Evolutionary conservation across 2,888 invertebrate genomes (phyloP).

Genomic region (Carterocephalus palaemon): DNA sequence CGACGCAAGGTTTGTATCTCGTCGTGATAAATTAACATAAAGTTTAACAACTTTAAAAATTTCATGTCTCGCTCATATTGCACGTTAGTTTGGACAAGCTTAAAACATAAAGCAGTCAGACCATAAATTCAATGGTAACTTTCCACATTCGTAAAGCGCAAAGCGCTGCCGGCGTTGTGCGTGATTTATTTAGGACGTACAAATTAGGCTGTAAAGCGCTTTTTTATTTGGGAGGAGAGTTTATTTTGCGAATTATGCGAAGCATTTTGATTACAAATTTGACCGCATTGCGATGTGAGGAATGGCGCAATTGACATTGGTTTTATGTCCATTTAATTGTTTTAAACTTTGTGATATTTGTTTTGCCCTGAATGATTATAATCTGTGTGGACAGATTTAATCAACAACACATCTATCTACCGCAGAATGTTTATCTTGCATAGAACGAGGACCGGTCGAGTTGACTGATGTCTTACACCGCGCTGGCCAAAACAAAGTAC

Average conservation of each 20-base stretch:
- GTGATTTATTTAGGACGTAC: slow-evolving; percentile 13
- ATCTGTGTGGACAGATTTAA: too few relatives aligned
- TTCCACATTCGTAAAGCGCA: slow-evolving; percentile 7
- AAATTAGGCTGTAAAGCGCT: slow-evolving; percentile 6
- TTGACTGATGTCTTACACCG: too few relatives aligned
- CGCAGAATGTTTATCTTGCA: too few relatives aligned
- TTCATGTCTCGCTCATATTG: neutral
- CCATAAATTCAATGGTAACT: slow-evolving; percentile 4
- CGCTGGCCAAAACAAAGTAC: too few relatives aligned
- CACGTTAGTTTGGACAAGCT: neutral
- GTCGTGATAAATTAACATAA: too few relatives aligned
- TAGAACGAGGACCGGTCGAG: too few relatives aligned
- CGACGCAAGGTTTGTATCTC: too few relatives aligned
- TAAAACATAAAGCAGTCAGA: neutral
- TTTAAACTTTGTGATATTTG: too few relatives aligned
- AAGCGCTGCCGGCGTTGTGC: slow-evolving; percentile 6
- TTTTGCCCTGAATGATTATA: too few relatives aligned
- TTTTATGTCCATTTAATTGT: neutral
- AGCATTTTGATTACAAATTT: slow-evolving; percentile 8
- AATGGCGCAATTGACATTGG: slow-evolving; percentile 1
- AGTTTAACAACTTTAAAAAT: neutral
- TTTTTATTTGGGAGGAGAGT: slow-evolving; percentile 9
- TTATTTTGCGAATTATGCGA: slow-evolving; percentile 16
- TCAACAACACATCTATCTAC: neutral
- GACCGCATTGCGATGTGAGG: slow-evolving; percentile 1